Evolutionary conservation across 1,140 invertebrate genomes (phyloP), one percentile per base, ranked within the genome.

Genomic region (Arctopsyche grandis): DNA sequence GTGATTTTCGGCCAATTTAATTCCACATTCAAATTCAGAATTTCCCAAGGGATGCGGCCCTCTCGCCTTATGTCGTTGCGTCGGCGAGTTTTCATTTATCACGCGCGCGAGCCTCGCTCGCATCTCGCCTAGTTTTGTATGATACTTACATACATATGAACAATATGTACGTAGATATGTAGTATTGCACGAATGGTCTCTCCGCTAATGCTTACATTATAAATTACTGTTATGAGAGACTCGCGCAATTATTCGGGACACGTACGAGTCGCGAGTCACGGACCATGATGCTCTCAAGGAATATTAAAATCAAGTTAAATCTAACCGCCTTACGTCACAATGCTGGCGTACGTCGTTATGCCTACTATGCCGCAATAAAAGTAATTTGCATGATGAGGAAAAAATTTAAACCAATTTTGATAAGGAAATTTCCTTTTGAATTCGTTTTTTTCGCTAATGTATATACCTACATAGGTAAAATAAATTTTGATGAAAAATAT

Each of bases 161-260:
- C n/a, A n/a, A n/a, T n/a, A n/a, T n/a, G n/a, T n/a, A n/a, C n/a
- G n/a, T n/a, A n/a, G n/a, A n/a, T n/a, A n/a, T n/a, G n/a, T n/a
- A n/a, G n/a, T n/a, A n/a, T n/a, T n/a, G n/a, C n/a, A n/a, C n/a
- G 29, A 4, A 38, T 1, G 29, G 7, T 38, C 63, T 22, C 12
- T 52, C 63, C 24, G 63, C 21, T 66, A 66, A 66, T 66, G 63
- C 63, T 66, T 22, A 66, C 63, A 26, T 66, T 66, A 66, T 66
- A 66, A 66, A 66, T 66, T 66, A 66, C 63, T 66, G 14, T 66
- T 66, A 66, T 66, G 63, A 66, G 63, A 66, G 63, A 12, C 63
- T 22, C 10, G 21, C 22, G 21, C 63, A 66, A 66, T 26, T 66
- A 66, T 66, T 66, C 63, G 22, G 9, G 63, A 22, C 63, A 66